Conservation (phyloP, 2,797 vertebrate species). For the Astyanax mexicanus region DNA sequence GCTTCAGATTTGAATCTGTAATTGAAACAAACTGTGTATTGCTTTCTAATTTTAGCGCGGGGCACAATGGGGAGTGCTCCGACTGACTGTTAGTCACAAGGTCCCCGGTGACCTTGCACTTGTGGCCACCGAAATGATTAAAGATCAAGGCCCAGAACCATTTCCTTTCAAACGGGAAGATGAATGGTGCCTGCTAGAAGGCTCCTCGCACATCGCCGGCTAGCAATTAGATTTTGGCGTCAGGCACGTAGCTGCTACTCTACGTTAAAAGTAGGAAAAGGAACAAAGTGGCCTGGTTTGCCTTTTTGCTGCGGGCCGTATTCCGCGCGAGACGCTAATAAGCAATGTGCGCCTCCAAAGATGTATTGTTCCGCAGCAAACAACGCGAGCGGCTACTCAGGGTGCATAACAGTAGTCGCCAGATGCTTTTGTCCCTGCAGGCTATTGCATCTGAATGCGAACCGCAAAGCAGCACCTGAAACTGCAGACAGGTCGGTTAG, state of each 20-base stretch:
- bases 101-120: slow-evolving; percentile 63
- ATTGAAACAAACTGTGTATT: slow-evolving; percentile 65
- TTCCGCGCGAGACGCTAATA: slow-evolving; percentile 8
- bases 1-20: slow-evolving; percentile 67
- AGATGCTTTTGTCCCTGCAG: slow-evolving; percentile 17
- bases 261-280: slow-evolving; percentile 41
- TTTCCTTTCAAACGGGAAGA: slow-evolving; percentile 64
- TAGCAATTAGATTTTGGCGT: slow-evolving; percentile 55
- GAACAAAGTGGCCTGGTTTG: slow-evolving; percentile 41
- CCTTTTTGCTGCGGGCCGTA: slow-evolving; percentile 43
- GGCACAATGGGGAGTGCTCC: slow-evolving; percentile 43
- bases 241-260: slow-evolving; percentile 25
- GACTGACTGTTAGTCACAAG: slow-evolving; percentile 56
- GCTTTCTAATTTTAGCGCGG: slow-evolving; percentile 61
- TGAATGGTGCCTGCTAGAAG: slow-evolving; percentile 58
- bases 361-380: slow-evolving; percentile 20
- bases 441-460: slow-evolving; percentile 6
- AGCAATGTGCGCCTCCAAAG: slow-evolving; percentile 14
- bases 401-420: neutral
- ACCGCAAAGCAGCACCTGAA: slow-evolving; percentile 1
- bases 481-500: slow-evolving; percentile 7
- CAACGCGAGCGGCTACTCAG: neutral
- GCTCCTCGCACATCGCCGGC: slow-evolving; percentile 36
- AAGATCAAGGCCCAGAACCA: slow-evolving; percentile 61
- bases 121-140: slow-evolving; percentile 62